These are phyloP conservation scores for Sminthurides aquaticus DNA, from an alignment of 2,888 invertebrate species.

Conservation along the genomic window DNA sequence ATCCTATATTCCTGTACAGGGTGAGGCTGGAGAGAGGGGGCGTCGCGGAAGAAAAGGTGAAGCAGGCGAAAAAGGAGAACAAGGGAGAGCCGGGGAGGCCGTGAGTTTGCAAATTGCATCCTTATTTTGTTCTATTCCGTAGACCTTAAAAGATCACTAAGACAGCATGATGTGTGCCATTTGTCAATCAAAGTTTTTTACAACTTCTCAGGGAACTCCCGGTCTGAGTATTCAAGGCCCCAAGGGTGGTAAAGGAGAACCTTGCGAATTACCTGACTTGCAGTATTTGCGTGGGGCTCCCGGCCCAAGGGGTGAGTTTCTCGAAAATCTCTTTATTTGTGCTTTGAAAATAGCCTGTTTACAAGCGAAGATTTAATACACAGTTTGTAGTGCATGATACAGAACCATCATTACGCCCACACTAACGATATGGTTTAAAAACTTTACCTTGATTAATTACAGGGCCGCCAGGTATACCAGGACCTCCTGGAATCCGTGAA, in stretches of 20 bases:
- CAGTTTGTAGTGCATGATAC: no score
- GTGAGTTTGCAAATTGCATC: conserved; percentile 2
- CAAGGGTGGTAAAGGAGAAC: conserved; percentile 18
- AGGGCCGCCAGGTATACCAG: conserved; percentile 6
- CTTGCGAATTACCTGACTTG: conserved; percentile 3
- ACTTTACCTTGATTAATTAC: no score
- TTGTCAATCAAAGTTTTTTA: no score
- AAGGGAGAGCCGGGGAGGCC: neutral
- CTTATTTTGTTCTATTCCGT: neutral
- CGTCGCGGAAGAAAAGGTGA: conserved; percentile 6
- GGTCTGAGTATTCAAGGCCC: conserved; percentile 13
- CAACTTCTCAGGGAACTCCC: conserved; percentile 6
- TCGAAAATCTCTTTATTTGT: no score
- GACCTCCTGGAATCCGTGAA: conserved; percentile 8
- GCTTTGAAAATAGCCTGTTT: no score
- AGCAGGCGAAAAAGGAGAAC: conserved; percentile 1
- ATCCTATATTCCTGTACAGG: neutral
- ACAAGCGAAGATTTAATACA: no score
- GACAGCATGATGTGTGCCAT: neutral
- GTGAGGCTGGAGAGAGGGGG: conserved; percentile 6
- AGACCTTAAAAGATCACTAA: neutral
- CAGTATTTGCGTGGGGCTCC: conserved; percentile 8
- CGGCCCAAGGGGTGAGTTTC: conserved; percentile 13
- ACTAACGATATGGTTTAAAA: no score
- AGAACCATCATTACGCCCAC: no score